Conservation (phyloP, 2,113 vertebrate genomes). For the Ophiodon elongatus region DNA sequence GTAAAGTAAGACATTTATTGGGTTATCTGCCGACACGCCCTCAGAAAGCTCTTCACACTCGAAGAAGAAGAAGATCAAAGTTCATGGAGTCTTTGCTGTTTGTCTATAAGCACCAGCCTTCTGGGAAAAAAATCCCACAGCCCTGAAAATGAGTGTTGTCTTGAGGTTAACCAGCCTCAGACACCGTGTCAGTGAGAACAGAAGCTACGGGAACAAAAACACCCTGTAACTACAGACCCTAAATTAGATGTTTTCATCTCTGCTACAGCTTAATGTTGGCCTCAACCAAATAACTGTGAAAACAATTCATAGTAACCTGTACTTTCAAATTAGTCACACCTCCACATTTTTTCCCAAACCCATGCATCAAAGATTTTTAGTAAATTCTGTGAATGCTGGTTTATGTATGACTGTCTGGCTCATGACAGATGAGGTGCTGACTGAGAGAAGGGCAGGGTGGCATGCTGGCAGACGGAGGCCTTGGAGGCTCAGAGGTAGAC, state of each 20-base stretch:
- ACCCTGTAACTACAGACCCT: slow-evolving; percentile 49
- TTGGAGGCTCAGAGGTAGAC: slow-evolving; percentile 68
- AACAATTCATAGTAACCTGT: slow-evolving; percentile 34
- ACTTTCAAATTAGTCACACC: slow-evolving; percentile 25
- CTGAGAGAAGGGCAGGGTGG: slow-evolving; percentile 69
- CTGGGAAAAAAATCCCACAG: slow-evolving; percentile 74
- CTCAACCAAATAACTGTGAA: slow-evolving; percentile 31
- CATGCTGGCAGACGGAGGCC: slow-evolving; percentile 62
- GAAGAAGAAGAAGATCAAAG: slow-evolving; percentile 74
- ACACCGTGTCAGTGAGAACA: slow-evolving; percentile 56
- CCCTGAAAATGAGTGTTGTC: slow-evolving; percentile 60
- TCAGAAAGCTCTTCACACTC: slow-evolving; percentile 48
- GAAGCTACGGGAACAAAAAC: slow-evolving; percentile 31
- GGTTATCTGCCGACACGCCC: slow-evolving; percentile 59
- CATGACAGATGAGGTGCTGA: slow-evolving; percentile 75
- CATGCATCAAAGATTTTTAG: slow-evolving; percentile 40
- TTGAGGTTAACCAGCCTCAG: slow-evolving; percentile 67
- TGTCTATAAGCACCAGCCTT: slow-evolving; percentile 13
- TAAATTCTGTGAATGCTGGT: slow-evolving; percentile 52
- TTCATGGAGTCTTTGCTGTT: slow-evolving; percentile 62
- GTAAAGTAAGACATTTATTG: slow-evolving; percentile 54
- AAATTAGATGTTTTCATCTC: slow-evolving; percentile 62
- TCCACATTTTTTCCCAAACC: slow-evolving; percentile 6
- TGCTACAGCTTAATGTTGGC: slow-evolving; percentile 25
- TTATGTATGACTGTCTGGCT: slow-evolving; percentile 49